Base-by-base conservation (phyloP, 2,888 invertebrate species). In the Carterocephalus palaemon region DNA sequence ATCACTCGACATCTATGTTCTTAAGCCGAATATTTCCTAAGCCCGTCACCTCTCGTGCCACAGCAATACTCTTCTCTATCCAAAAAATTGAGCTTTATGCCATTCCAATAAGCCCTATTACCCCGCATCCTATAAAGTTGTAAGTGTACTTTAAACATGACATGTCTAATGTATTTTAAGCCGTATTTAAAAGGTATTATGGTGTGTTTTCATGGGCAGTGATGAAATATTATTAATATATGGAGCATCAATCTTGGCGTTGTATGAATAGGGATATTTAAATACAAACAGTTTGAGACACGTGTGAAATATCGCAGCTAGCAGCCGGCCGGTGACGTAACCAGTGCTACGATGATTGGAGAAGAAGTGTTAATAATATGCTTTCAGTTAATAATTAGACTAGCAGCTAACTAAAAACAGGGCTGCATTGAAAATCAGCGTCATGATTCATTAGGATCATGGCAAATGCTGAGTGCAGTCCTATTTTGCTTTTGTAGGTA, bases 1-100 rank as follows among this genome's bases (percentile, higher is more conserved):
- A 81, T 84, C 81, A 75, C 72, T 76, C 72, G 53, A 66, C 79
- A 76, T 77, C 73, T 75, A 73, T 67, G 78, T 75, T 80, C 75
- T 70, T 64, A 69, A 72, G 60, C 67, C 64, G 75, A 84, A 85
- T 85, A 80, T 76, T 83, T 83, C 75, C 77, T 66, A 70, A 79
- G 74, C 72, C 82, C 81, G 84, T 84, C 84, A 85, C 82, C 78
- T 79, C 72, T 67, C 54, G 52, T 60, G 66, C 52, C 51, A 49
- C 42, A 46, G 17, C 33, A 12, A 23, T 33, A 17, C 51, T 53
- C 65, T 69, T 32, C 2, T 0, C 12, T 1, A 19, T n/a, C 36
- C 46, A 42, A 32, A 5, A 56, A 52, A 49, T 46, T 53, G 20
- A 43, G 52, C 59, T 54, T 48, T 62, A 62, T 43, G 1, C 0